A percentile compares a stretch with the other conserved stretches of the same genome.
These are phyloP conservation scores for Dromococcyx pavoninus DNA, from an alignment of 2,797 vertebrate genomes.

Conservation along the genomic window DNA sequence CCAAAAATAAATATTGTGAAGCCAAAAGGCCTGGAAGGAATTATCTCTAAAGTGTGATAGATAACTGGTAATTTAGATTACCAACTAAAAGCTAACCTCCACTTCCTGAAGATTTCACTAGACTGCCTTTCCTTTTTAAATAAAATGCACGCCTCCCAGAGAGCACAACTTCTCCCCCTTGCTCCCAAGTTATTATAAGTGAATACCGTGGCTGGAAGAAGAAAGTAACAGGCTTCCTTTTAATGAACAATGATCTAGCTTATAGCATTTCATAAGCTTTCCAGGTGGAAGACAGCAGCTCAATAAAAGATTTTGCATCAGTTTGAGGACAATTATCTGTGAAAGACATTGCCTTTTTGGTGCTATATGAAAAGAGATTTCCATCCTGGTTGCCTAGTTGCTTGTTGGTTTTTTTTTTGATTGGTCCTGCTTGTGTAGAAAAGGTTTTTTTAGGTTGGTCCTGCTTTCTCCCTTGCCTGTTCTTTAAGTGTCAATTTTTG, in stretches of 20 bases:
- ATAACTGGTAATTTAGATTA: not conserved
- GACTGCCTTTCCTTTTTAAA: not conserved
- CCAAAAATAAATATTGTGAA: not conserved
- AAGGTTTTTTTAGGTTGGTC: too few relatives aligned
- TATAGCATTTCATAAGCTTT: not conserved
- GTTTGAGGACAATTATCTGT: not conserved
- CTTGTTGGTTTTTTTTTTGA: not conserved
- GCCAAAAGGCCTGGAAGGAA: not conserved
- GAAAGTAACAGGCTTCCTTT: slow-evolving; percentile 1
- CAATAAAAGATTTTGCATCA: not conserved
- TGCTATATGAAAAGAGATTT: not conserved
- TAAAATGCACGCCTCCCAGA: not conserved
- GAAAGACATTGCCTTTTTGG: not conserved
- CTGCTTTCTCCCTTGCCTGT: not conserved
- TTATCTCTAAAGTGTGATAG: not conserved
- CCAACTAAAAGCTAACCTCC: not conserved
- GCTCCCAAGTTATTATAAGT: not conserved
- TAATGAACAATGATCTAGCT: not conserved
- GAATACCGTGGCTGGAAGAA: not conserved
- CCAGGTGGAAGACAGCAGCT: not conserved
- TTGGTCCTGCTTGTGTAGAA: not conserved
- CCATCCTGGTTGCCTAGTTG: not conserved
- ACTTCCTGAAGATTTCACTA: not conserved
- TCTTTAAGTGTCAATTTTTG: not conserved
- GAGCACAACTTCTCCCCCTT: not conserved